These are phyloP conservation scores for Agelastica alni DNA, from an alignment of 2,888 invertebrate genomes.

Conservation along the genomic window DNA sequence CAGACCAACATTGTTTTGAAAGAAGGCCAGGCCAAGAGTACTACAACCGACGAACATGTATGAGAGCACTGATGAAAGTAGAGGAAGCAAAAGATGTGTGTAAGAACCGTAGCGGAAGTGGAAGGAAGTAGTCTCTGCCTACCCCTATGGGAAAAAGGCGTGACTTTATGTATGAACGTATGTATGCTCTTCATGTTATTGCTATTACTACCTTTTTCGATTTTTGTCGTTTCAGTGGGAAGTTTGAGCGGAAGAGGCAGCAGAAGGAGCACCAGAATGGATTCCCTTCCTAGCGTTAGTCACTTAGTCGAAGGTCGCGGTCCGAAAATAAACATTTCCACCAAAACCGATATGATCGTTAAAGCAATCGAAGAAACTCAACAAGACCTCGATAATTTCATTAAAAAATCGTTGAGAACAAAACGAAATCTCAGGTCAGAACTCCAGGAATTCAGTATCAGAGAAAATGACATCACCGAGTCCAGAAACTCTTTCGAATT, in stretches of 20 bases:
- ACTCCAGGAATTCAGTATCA: slow-evolving; percentile 60
- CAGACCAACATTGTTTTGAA: too few relatives aligned
- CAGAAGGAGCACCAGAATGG: slow-evolving; percentile 1
- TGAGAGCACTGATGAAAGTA: too few relatives aligned
- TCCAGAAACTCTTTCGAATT: slow-evolving; percentile 59
- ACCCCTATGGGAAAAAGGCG: too few relatives aligned
- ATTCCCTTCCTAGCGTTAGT: slow-evolving; percentile 13
- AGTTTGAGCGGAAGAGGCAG: background rate
- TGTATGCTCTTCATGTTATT: too few relatives aligned
- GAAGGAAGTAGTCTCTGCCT: too few relatives aligned
- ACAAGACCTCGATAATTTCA: slow-evolving; percentile 30
- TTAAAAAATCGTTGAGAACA: slow-evolving; percentile 35
- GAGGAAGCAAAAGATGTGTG: too few relatives aligned
- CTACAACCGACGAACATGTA: too few relatives aligned
- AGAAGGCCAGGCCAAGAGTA: too few relatives aligned
- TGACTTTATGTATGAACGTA: too few relatives aligned
- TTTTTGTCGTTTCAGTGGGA: background rate
- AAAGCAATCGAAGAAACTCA: slow-evolving; percentile 42
- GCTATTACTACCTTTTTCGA: too few relatives aligned
- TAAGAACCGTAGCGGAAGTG: too few relatives aligned
- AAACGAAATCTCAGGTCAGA: slow-evolving; percentile 40
- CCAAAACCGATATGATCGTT: slow-evolving; percentile 43
- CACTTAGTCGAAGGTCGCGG: slow-evolving; percentile 29
- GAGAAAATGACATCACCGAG: slow-evolving; percentile 60
- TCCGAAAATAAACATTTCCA: slow-evolving; percentile 38